A percentile compares a stretch with the other conserved stretches of the same genome.
Conservation (phyloP, 2,888 invertebrate genomes). For the Thecophora atra region DNA sequence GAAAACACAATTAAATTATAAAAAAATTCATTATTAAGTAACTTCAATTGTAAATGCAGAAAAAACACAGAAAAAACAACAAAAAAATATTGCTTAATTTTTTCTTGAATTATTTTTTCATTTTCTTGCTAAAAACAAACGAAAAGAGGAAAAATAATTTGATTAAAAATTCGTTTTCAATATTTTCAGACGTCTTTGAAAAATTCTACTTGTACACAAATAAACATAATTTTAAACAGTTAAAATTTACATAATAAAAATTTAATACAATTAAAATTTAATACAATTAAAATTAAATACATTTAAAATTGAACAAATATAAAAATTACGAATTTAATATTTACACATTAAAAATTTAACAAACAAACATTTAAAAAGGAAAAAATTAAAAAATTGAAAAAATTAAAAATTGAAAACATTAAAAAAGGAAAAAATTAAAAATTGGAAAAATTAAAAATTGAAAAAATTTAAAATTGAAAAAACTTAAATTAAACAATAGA, state of each 20-base stretch:
- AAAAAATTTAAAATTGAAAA: too few species aligned
- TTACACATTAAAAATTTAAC: neutral
- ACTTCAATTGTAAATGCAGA: slow-evolving; percentile 5
- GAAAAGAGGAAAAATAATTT: neutral
- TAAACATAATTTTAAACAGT: too few species aligned
- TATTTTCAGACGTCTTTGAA: neutral
- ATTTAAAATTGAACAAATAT: neutral
- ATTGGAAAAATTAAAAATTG: too few species aligned
- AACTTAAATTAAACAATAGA: too few species aligned
- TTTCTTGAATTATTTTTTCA: slow-evolving; percentile 16
- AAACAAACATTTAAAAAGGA: neutral
- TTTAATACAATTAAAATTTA: too few species aligned
- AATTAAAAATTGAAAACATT: too few species aligned
- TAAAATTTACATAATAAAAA: too few species aligned
- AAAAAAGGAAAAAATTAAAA: too few species aligned
- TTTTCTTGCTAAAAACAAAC: neutral
- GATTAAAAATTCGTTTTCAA: neutral
- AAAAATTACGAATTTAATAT: neutral
- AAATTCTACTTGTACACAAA: neutral
- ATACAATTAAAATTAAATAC: neutral
- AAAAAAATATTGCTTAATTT: slow-evolving; percentile 8
- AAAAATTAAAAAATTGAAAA: neutral
- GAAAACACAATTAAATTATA: too few species aligned
- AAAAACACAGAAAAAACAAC: slow-evolving; percentile 25
- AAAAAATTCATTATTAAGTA: too few species aligned